Percentiles rank a stretch among this genome's conserved stretches.
phyloP scores from a whole-genome alignment of 2,888 invertebrate genomes.

The Geotrupes spiniger region DNA sequence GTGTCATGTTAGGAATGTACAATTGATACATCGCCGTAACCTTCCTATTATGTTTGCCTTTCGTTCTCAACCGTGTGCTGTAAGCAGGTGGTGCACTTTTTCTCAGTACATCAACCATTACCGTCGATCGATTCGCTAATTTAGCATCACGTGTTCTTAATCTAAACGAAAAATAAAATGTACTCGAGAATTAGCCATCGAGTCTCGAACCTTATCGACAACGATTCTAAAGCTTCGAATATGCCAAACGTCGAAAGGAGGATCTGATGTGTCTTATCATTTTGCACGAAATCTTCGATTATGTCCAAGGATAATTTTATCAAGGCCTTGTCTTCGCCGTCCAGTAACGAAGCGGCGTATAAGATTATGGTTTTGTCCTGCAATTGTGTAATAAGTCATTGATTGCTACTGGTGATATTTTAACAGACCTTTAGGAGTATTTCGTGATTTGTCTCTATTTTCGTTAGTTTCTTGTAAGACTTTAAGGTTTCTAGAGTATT shows the following conservation, averaged over 20 bases:
- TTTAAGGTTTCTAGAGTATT: constrained; percentile 17
- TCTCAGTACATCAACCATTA: constrained; percentile 21
- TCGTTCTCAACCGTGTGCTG: constrained; percentile 22
- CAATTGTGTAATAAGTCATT: constrained; percentile 5
- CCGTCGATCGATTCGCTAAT: constrained; percentile 26
- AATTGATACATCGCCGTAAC: constrained; percentile 25
- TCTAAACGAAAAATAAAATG: constrained; percentile 22
- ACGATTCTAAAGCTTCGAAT: constrained; percentile 37
- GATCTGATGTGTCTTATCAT: constrained; percentile 28
- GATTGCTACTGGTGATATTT: neutral
- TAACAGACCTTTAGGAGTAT: constrained; percentile 20
- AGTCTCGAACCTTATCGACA: constrained; percentile 30
- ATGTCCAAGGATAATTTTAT: constrained; percentile 34
- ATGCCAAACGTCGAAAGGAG: constrained; percentile 36
- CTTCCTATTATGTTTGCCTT: constrained; percentile 16
- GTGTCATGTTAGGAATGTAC: constrained; percentile 22
- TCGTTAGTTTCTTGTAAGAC: constrained; percentile 21
- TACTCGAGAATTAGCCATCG: neutral
- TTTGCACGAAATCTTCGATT: constrained; percentile 32
- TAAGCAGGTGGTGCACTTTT: constrained; percentile 28
- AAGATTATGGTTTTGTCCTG: constrained; percentile 35
- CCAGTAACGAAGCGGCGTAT: constrained; percentile 34
- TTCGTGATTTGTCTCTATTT: constrained; percentile 16
- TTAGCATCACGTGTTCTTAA: constrained; percentile 26
- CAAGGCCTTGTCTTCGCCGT: constrained; percentile 28